Conservation (phyloP, 35 echinoderm and acorn worm species). For the Patiria miniata region DNA sequence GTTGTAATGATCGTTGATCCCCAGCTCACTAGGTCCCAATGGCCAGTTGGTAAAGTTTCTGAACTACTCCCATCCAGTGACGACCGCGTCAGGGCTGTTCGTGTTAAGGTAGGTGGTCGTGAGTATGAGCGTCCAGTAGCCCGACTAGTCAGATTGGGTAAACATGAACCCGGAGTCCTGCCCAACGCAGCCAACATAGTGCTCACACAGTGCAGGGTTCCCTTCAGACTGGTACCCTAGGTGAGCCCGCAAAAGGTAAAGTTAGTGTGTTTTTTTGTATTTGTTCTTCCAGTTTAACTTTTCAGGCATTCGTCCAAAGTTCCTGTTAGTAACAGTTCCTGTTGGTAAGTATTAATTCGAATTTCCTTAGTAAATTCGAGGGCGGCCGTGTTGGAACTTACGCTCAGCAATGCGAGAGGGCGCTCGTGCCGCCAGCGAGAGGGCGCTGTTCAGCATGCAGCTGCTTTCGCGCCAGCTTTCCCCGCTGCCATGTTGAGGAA, state of each 20-base stretch:
- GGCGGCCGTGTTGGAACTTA: neutral
- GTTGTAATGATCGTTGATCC: constrained; percentile 44
- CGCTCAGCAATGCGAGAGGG: too few species aligned
- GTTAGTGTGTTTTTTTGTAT: neutral
- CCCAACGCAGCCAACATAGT: neutral
- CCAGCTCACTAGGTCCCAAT: constrained; percentile 6
- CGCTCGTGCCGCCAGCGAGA: too few species aligned
- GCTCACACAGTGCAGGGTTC: neutral
- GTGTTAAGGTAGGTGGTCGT: constrained; percentile 25
- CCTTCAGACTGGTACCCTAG: neutral
- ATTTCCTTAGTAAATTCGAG: neutral
- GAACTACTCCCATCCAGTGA: constrained; percentile 41
- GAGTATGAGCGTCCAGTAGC: constrained; percentile 48
- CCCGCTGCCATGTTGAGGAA: too few species aligned
- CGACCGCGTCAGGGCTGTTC: constrained; percentile 46
- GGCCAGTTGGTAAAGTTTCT: constrained; percentile 35
- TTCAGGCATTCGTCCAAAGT: neutral
- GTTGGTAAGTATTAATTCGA: neutral
- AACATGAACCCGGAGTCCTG: neutral
- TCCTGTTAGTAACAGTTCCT: too few species aligned
- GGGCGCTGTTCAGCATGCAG: too few species aligned
- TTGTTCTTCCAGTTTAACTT: neutral
- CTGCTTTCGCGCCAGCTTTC: too few species aligned
- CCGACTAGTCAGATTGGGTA: constrained; percentile 38
- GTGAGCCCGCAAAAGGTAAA: neutral